Base-by-base conservation (phyloP, 2,797 vertebrate genomes). In the Myotis findleyi region DNA sequence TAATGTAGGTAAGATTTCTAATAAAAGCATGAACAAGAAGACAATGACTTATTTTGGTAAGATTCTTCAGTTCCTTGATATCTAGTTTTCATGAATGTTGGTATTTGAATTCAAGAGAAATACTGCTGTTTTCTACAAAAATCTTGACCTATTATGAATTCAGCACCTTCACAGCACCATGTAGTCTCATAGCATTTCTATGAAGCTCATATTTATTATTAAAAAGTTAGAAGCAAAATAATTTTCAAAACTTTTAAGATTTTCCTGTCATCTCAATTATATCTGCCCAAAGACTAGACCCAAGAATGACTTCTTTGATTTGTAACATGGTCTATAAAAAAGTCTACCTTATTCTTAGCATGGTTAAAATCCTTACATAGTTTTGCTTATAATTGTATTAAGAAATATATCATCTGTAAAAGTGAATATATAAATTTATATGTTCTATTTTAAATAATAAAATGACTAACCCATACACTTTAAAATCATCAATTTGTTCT, bases 21-120 rank as follows among this genome's bases (percentile, higher is more conserved):
- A 81, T 59, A 84, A 87, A 97, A 89, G 11, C 25, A 89, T 41
- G 47, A 27, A 53, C 7, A 89, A 75, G 16, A 59, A 36, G 16
- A 41, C 44, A 80, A 62, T 92, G 38, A 81, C 55, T 93, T 89
- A 80, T 30, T 9, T 75, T 7, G n/a, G n/a, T 93, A 83, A 91
- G 47, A 47, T 79, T 73, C 44, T 86, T 95, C 21, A 41, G 25
- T 49, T 85, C 12, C 21, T 47, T 23, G 3, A 10, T 47, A 44
- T 36, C 25, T 71, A 38, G 77, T 91, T 94, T 75, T 75, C 27
- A 51, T 73, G 5, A 86, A 81, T 86, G 20, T 73, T 83, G 20
- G 6, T 86, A 33, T 88, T 47, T 86, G 10, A 79, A 82, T 77
- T 94, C 13, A 87, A 68, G 88, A 49, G n/a, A 79, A 91, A 75